Evolutionary conservation across 2,888 invertebrate genomes (phyloP).

Genomic region (Eurytoma californica): DNA sequence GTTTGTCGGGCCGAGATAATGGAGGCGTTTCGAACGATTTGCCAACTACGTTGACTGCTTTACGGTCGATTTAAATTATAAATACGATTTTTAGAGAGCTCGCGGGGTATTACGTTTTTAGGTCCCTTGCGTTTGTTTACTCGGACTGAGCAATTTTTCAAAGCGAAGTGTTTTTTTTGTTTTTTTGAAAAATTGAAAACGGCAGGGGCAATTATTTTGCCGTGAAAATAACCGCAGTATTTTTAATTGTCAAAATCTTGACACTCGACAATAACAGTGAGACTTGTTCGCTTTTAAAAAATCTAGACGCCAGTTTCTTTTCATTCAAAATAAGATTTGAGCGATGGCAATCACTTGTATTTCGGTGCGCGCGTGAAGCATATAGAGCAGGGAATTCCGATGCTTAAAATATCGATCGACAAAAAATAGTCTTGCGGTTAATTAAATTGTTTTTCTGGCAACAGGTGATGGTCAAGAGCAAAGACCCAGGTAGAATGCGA

Average conservation of each 20-base stretch:
- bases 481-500: slow-evolving; percentile 68
- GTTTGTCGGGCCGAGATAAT: background rate
- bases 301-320: too few species aligned
- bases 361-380: background rate
- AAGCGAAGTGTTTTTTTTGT: too few species aligned
- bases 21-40: slow-evolving; percentile 10
- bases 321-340: too few species aligned
- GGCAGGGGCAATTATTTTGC: too few species aligned
- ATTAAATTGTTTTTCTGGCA: slow-evolving; percentile 64
- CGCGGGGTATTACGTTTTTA: background rate
- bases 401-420: background rate
- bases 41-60: background rate
- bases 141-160: background rate
- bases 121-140: too few species aligned
- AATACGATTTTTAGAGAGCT: slow-evolving; percentile 22
- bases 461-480: slow-evolving; percentile 70
- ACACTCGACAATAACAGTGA: too few species aligned
- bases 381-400: too few species aligned
- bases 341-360: too few species aligned
- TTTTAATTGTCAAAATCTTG: too few species aligned
- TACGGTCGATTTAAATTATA: slow-evolving; percentile 13
- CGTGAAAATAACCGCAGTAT: too few species aligned
- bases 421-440: slow-evolving; percentile 46
- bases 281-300: too few species aligned
- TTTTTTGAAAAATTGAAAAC: too few species aligned